phyloP scores from a whole-genome alignment of 2,888 invertebrate species.

The Tenthredo amoena region DNA sequence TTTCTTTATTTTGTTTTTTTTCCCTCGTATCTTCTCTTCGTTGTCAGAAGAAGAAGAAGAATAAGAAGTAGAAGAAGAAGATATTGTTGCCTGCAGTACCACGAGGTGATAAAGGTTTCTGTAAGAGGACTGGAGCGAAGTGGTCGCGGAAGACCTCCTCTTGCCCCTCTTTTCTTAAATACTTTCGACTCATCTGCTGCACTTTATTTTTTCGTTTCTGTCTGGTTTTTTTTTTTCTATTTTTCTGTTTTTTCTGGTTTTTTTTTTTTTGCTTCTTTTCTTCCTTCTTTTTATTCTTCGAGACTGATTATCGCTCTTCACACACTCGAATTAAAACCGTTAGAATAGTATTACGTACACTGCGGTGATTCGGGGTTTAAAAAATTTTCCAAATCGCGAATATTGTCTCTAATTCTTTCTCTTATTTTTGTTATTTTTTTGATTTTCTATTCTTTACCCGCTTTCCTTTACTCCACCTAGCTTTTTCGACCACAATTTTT shows the following conservation, averaged over 20 bases:
- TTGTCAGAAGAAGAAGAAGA: constrained; percentile 68
- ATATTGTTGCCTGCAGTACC: not conserved
- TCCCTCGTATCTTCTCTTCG: constrained; percentile 49
- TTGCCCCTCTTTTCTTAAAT: constrained; percentile 44
- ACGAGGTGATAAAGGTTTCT: constrained; percentile 18
- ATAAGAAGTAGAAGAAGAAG: not conserved
- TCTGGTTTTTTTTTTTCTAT: not conserved
- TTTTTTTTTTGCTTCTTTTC: not conserved
- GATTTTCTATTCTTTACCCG: not conserved
- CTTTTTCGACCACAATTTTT: not conserved
- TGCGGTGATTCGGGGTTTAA: not conserved
- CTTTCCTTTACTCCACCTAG: no score
- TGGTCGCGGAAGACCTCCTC: constrained; percentile 49
- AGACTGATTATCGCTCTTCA: not conserved
- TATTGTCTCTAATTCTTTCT: not conserved
- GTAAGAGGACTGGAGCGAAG: constrained; percentile 45
- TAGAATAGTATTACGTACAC: not conserved
- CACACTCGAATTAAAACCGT: not conserved
- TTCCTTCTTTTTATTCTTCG: not conserved
- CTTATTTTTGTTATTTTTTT: constrained; percentile 7
- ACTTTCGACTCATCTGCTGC: constrained; percentile 48
- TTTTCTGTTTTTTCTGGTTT: not conserved
- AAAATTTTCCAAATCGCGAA: not conserved
- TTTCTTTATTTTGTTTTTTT: constrained; percentile 64
- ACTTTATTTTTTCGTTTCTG: not conserved